phyloP scores from a whole-genome alignment of 2,888 invertebrate genomes.

The Pegoplata infirma region DNA sequence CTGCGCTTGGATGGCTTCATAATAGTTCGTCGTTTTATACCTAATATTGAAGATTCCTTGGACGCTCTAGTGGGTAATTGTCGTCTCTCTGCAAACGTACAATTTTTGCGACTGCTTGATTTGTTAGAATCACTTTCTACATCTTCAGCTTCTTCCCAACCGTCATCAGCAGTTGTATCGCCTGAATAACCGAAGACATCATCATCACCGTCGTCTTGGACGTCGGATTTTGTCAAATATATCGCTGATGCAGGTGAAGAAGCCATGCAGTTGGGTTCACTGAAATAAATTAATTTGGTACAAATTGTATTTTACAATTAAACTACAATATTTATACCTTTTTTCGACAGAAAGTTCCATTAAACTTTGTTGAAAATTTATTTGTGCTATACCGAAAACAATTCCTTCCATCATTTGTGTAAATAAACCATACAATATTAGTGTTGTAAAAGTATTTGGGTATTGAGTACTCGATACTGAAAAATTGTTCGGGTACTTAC shows the following conservation, averaged over 20 bases:
- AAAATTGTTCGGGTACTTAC: too few species aligned
- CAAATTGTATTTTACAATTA: too few species aligned
- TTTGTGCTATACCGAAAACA: slow-evolving; percentile 72
- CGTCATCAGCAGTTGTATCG: not conserved
- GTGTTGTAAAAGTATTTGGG: too few species aligned
- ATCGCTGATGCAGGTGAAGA: too few species aligned
- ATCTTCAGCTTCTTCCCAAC: slow-evolving; percentile 26
- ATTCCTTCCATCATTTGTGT: slow-evolving; percentile 71
- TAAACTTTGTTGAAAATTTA: slow-evolving; percentile 70
- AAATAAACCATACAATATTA: too few species aligned
- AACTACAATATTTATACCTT: slow-evolving; percentile 67
- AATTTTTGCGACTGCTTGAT: not conserved
- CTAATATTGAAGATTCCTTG: slow-evolving; percentile 70
- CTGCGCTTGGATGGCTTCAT: slow-evolving; percentile 69
- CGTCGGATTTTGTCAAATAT: too few species aligned
- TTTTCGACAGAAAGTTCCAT: slow-evolving; percentile 67
- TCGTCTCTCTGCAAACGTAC: slow-evolving; percentile 65
- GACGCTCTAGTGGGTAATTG: slow-evolving; percentile 70
- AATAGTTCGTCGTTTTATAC: slow-evolving; percentile 71
- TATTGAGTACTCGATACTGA: too few species aligned
- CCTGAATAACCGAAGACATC: not conserved
- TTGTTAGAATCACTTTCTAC: not conserved
- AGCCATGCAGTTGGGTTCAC: slow-evolving; percentile 2
- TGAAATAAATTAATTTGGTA: slow-evolving; percentile 11
- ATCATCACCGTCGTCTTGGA: not conserved